Percentiles rank a stretch among this genome's conserved stretches.
phyloP scores from a whole-genome alignment of 1,140 invertebrate species.

The Lepidotrigona ventralis region DNA sequence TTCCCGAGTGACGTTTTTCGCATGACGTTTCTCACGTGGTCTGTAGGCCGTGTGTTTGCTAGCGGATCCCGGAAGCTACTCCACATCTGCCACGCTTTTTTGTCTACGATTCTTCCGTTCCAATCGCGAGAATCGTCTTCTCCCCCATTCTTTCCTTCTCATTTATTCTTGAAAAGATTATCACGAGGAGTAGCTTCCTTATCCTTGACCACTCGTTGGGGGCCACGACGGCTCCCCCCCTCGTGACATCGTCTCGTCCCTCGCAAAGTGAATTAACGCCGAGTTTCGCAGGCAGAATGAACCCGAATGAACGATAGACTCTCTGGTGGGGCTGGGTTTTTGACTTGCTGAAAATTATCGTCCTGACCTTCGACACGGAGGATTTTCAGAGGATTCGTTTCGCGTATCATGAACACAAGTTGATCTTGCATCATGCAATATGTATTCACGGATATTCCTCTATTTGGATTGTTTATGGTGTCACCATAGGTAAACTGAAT shows the following conservation, averaged over 20 bases:
- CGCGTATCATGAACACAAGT: neutral
- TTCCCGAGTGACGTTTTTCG: conserved; percentile 40
- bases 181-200: conserved; percentile 24
- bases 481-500: neutral
- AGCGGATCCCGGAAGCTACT: conserved; percentile 47
- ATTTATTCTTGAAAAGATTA: neutral
- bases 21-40: conserved; percentile 47
- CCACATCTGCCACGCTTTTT: neutral
- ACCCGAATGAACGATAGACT: neutral
- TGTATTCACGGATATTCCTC: neutral
- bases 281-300: conserved; percentile 28
- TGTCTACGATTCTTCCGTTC: neutral
- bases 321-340: too few relatives aligned
- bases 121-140: neutral
- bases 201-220: conserved; percentile 27
- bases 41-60: conserved; percentile 60
- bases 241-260: conserved; percentile 54
- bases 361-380: neutral
- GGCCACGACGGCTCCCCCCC: conserved; percentile 35
- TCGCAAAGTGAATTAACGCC: conserved; percentile 55
- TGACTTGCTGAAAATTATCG: neutral
- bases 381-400: neutral
- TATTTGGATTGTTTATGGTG: neutral
- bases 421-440: neutral
- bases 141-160: too few relatives aligned